Evolutionary conservation across 2,113 vertebrate species (phyloP).

Genomic region (Stercorarius parasiticus): DNA sequence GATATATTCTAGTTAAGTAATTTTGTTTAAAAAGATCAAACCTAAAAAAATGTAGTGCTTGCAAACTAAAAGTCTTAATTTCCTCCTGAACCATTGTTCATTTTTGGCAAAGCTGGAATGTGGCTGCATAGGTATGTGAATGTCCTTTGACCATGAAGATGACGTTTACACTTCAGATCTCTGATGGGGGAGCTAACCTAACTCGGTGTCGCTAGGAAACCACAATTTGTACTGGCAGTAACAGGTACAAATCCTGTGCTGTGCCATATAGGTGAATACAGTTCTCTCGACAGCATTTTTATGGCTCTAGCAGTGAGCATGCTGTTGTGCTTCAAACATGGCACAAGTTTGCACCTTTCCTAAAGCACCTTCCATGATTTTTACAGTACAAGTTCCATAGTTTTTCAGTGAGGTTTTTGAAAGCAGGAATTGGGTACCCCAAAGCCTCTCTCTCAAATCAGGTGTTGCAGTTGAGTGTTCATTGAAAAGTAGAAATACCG

Average conservation of each 20-base stretch:
- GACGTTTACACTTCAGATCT: not conserved
- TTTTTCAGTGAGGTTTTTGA: not conserved
- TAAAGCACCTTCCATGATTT: not conserved
- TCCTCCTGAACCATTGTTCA: not conserved
- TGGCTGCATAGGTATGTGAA: not conserved
- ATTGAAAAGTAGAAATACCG: not conserved
- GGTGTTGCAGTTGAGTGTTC: not conserved
- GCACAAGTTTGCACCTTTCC: not conserved
- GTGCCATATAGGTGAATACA: not conserved
- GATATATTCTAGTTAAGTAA: not conserved
- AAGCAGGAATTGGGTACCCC: not conserved
- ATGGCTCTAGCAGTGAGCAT: not conserved
- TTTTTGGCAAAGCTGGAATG: not conserved
- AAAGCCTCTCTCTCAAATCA: not conserved
- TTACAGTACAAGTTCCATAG: not conserved
- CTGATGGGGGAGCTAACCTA: not conserved
- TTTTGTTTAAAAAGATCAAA: not conserved
- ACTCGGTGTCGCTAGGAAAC: not conserved
- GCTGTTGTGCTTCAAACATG: not conserved
- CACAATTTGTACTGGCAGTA: not conserved
- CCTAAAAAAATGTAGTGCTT: not conserved
- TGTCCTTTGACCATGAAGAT: not conserved
- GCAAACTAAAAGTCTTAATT: not conserved
- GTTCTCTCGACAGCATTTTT: not conserved
- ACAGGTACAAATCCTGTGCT: not conserved